Evolutionary conservation across 2,113 vertebrate genomes (phyloP), one percentile per base, ranked within the genome.

Genomic region (Pan paniscus): DNA sequence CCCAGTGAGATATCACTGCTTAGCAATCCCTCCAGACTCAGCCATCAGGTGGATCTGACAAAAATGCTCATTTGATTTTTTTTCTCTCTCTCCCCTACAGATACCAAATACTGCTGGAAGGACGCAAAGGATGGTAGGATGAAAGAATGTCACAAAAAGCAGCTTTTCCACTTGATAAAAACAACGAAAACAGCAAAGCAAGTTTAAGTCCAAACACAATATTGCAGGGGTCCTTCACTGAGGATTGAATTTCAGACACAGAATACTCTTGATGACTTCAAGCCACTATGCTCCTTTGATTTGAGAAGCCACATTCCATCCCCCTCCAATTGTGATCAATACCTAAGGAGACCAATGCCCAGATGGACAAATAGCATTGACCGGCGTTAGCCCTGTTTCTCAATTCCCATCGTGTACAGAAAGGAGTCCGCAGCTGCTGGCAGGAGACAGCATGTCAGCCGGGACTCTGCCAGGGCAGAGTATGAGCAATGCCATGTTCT

Each of bases 251-350:
- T 20, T 46, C 5, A 2, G 8, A 22, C 16, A 46, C 13, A 25
- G 46, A 43, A 13, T 14, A 16, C 38, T 76, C 25, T 57, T 11
- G 25, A 27, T 12, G 7, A 68, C 14, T 68, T 80, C 46, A 17
- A 35, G 4, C 1, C 59, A 67, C 25, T 5, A 27, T 1, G 5
- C 20, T 27, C 6, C 11, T 30, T 2, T 13, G 10, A n/a, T 25
- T 50, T 7, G 48, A 79, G n/a, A 57, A 6, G n/a, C 10, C 30
- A 23, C 22, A 25, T 8, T 22, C 20, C 30, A 67, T 73, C 59
- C 52, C 27, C 18, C n/a, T 86, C 27, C 2, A 35, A 12, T 8
- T 25, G 40, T 67, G n/a, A 55, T 43, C 22, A 11, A 40, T 25
- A 0, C 0, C 23, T 8, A 32, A 52, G 25, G 46, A 67, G 6